Percentiles rank a stretch among this genome's conserved stretches.
phyloP scores from a whole-genome alignment of 2,888 invertebrate genomes.

The Leptinotarsa juncta region DNA sequence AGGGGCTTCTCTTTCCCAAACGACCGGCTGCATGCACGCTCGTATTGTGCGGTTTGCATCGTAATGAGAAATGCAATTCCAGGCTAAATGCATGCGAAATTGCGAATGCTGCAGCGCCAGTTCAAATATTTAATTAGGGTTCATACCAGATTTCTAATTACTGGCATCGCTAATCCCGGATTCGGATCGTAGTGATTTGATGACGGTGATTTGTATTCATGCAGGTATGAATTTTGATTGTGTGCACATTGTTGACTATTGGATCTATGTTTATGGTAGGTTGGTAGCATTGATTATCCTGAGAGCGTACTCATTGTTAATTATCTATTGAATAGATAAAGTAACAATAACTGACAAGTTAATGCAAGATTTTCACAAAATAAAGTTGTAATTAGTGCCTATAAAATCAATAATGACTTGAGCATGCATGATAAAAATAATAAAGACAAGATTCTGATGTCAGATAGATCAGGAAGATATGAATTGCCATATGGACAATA shows the following conservation, averaged over 20 bases:
- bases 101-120: conserved; percentile 47
- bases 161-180: conserved; percentile 21
- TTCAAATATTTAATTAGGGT: conserved; percentile 54
- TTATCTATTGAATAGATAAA: neutral
- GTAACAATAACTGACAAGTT: too few species aligned
- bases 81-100: conserved; percentile 50
- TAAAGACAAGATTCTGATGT: too few species aligned
- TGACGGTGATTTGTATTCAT: conserved; percentile 26
- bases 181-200: conserved; percentile 5
- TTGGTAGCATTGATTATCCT: neutral
- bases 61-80: conserved; percentile 57
- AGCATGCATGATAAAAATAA: too few species aligned
- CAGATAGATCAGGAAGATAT: too few species aligned
- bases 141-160: conserved; percentile 39
- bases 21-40: conserved; percentile 47
- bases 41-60: conserved; percentile 53
- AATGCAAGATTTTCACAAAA: too few species aligned
- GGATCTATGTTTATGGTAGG: neutral
- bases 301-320: neutral
- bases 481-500: too few species aligned
- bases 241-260: conserved; percentile 8
- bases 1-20: conserved; percentile 50
- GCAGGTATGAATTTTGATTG: conserved; percentile 15
- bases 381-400: too few species aligned
- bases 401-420: too few species aligned